Evolutionary conservation across 2,888 invertebrate genomes (phyloP).

Genomic region (Drosophila niveifrons): DNA sequence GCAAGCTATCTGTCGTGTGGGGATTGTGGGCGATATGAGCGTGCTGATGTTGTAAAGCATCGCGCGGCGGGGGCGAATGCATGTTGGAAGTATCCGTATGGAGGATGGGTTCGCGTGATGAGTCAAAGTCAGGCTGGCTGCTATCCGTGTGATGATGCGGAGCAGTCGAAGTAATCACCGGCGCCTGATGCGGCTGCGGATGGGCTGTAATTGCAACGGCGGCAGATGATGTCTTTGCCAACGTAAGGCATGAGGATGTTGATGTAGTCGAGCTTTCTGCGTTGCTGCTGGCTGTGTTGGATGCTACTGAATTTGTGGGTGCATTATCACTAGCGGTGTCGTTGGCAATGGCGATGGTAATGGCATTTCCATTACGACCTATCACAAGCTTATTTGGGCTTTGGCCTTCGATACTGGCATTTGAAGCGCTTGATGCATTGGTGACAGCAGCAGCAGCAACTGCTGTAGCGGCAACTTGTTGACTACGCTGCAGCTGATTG

Average conservation of each 20-base stretch:
- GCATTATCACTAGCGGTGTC: constrained; percentile 37
- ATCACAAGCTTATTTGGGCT: constrained; percentile 46
- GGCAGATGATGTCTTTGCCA: constrained; percentile 41
- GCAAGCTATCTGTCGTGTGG: constrained; percentile 78
- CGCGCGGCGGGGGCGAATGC: constrained; percentile 83
- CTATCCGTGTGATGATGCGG: constrained; percentile 84
- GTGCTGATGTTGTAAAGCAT: constrained; percentile 71
- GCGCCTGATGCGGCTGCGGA: constrained; percentile 84
- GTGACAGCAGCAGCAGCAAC: constrained; percentile 62
- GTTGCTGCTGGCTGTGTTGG: constrained; percentile 53
- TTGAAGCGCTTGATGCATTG: constrained; percentile 49
- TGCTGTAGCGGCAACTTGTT: constrained; percentile 56
- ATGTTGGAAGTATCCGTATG: constrained; percentile 84
- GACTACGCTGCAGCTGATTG: constrained; percentile 81
- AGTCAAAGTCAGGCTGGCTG: constrained; percentile 85
- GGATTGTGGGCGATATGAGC: constrained; percentile 69
- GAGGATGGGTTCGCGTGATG: constrained; percentile 81
- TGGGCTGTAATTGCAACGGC: constrained; percentile 64
- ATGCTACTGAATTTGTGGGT: constrained; percentile 54
- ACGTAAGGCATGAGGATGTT: constrained; percentile 48
- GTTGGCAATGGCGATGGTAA: constrained; percentile 13
- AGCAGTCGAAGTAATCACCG: constrained; percentile 85
- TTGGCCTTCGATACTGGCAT: constrained; percentile 42
- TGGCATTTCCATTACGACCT: constrained; percentile 29
- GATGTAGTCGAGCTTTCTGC: constrained; percentile 70